These are phyloP conservation scores for Stichodactyla mertensii DNA, from an alignment of 64 coral and sea anemone genomes.

Conservation along the genomic window DNA sequence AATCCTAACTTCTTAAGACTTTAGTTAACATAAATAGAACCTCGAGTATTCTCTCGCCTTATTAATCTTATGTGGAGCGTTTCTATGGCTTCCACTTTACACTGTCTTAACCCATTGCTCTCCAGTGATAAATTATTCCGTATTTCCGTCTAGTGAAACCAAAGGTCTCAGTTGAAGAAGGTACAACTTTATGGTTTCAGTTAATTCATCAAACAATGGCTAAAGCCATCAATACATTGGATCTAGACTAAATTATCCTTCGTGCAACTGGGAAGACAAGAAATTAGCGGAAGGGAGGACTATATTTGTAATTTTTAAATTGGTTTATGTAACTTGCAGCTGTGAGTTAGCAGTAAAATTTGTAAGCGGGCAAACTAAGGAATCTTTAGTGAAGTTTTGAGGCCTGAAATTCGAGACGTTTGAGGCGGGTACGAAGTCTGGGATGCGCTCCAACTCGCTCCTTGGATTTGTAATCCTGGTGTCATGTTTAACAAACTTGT, in stretches of 20 bases:
- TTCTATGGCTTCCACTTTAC: slow-evolving; percentile 10
- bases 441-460: slow-evolving; percentile 25
- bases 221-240: neutral
- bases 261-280: neutral
- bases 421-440: neutral
- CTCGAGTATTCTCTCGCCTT: neutral
- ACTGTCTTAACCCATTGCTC: slow-evolving; percentile 1
- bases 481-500: slow-evolving; percentile 10
- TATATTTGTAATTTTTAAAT: neutral
- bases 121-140: neutral
- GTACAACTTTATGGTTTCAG: neutral
- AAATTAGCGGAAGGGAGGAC: neutral
- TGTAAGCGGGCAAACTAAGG: neutral
- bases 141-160: neutral
- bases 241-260: neutral
- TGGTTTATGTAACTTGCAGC: slow-evolving; percentile 13
- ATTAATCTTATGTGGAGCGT: neutral
- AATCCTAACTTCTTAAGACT: neutral
- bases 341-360: neutral
- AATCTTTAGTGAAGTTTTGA: neutral
- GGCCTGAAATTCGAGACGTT: slow-evolving; percentile 4
- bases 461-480: neutral
- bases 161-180: neutral
- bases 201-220: neutral
- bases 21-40: neutral